Evolutionary conservation across 2,113 vertebrate species (phyloP).

Genomic region (Glaucidium brasilianum): DNA sequence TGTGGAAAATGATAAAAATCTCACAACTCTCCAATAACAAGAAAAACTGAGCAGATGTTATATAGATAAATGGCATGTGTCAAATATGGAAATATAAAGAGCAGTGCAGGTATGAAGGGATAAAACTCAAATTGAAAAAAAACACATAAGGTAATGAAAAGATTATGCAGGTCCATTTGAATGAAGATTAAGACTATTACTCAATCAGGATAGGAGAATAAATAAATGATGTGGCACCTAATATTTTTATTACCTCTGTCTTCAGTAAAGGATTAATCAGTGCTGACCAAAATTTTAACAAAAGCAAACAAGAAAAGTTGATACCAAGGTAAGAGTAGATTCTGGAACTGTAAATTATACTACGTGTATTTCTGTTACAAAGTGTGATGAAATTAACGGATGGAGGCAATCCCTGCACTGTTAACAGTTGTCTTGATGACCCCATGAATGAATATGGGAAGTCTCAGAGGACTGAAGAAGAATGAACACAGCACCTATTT

Average conservation of each 20-base stretch:
- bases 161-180: background rate
- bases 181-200: background rate
- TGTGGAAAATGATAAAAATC: background rate
- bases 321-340: background rate
- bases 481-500: background rate
- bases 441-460: background rate
- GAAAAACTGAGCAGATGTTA: background rate
- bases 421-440: background rate
- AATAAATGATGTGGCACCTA: background rate
- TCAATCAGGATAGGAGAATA: background rate
- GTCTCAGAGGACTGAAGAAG: background rate
- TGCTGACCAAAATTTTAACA: background rate
- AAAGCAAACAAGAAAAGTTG: background rate
- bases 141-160: background rate
- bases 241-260: background rate
- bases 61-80: background rate
- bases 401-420: background rate
- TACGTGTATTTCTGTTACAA: background rate
- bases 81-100: background rate
- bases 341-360: background rate
- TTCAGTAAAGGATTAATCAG: background rate
- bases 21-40: background rate
- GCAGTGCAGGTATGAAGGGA: background rate
- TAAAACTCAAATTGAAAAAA: background rate
- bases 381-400: background rate